These are phyloP conservation scores for Andrena bicolor DNA, from an alignment of 2,888 invertebrate genomes.

Conservation along the genomic window DNA sequence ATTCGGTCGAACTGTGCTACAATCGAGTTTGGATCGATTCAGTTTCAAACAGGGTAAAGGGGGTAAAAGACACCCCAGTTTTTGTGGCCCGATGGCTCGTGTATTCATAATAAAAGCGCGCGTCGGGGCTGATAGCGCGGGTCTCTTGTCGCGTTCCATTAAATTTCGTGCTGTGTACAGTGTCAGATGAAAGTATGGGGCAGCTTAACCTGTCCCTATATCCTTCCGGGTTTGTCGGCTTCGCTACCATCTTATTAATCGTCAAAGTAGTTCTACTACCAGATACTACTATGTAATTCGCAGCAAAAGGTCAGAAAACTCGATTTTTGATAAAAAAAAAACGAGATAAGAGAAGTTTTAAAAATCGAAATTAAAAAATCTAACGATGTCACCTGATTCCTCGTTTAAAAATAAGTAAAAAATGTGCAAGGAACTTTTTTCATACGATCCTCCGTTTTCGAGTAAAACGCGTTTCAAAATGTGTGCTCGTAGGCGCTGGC, in stretches of 20 bases:
- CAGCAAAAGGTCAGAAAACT: too few relatives aligned
- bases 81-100: background rate
- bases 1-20: background rate
- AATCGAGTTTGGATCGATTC: conserved; percentile 3
- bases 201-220: too few relatives aligned
- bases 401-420: background rate
- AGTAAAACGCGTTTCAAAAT: background rate
- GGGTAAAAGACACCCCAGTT: background rate
- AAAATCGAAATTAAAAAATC: too few relatives aligned
- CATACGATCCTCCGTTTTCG: background rate
- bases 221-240: too few relatives aligned
- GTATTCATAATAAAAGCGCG: background rate
- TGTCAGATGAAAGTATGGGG: background rate
- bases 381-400: background rate
- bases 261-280: too few relatives aligned
- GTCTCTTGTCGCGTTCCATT: background rate
- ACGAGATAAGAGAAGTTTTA: background rate
- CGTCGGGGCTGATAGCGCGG: background rate
- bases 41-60: background rate
- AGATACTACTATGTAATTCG: too few relatives aligned
- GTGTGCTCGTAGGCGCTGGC: background rate
- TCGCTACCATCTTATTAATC: too few relatives aligned
- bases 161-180: background rate
- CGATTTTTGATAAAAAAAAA: background rate
- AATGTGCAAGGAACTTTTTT: background rate